Evolutionary conservation across 2,888 invertebrate genomes (phyloP), one percentile per base, ranked within the genome.

Genomic region (Conomelus anceps): DNA sequence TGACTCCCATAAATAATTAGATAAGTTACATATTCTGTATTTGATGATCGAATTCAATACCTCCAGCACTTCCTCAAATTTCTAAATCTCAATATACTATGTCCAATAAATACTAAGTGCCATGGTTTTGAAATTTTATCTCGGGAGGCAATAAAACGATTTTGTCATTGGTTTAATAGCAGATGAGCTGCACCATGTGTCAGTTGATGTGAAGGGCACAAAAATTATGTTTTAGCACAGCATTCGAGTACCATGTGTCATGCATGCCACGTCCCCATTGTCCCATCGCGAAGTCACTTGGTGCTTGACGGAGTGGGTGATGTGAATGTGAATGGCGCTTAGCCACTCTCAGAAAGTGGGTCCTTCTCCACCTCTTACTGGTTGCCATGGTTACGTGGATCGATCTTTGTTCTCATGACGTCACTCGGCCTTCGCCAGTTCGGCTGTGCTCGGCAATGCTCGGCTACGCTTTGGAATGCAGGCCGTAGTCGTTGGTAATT

Each of bases 381-480:
- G 26, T 85, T 34, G 85, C 85, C 63, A 11, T 63, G 22, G 20
- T 41, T 87, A 85, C 22, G 89, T 89, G 89, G 88, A 89, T 89
- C 88, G 26, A 63, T 63, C 88, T 84, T 22, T 88, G 88, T 84
- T 85, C 84, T 88, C 88, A 88, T 88, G 88, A 88, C 88, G 88
- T 88, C 88, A 88, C 26, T 26, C 22, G 63, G 41, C 88, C 89
- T 41, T 85, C 24, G 85, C 22, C 24, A 86, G 11, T 87, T 90
- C 90, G 88, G 88, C 22, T 24, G 87, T 17, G 29, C 88, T 90
- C 90, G 90, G 88, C 87, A 87, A 63, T 85, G 22, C 88, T 41
- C 34, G 84, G 24, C 23, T 87, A 87, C 89, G 89, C 88, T 84
- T 87, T 90, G 90, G 90, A 90, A 90, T 90, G 90, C 90, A 90